phyloP scores from a whole-genome alignment of 2,113 vertebrate genomes.

The Camelus dromedarius region DNA sequence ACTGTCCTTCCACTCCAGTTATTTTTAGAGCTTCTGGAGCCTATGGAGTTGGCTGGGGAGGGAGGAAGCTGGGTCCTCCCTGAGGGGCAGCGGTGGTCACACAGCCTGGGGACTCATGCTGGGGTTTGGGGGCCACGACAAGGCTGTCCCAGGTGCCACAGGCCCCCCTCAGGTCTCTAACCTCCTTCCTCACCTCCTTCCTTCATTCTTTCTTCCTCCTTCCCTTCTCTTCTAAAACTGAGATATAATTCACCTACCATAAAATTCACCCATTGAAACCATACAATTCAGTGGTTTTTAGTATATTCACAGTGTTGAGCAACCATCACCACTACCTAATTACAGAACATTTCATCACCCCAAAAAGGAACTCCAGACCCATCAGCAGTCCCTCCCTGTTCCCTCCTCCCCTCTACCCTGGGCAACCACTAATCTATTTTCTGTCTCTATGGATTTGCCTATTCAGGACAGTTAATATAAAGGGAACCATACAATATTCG shows the following conservation, averaged over 20 bases:
- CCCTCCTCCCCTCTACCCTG: neutral
- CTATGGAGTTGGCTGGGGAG: conserved; percentile 55
- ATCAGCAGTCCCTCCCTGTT: neutral
- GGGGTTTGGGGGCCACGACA: fast-evolving
- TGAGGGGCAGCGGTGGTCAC: neutral
- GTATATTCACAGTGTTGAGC: neutral
- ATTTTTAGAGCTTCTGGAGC: conserved; percentile 78
- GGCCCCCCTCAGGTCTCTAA: neutral
- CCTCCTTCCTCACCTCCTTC: neutral
- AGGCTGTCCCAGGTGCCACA: neutral
- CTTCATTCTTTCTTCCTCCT: no score
- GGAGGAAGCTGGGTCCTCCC: neutral
- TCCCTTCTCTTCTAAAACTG: neutral
- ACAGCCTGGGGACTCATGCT: neutral
- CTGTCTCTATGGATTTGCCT: neutral
- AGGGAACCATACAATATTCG: neutral
- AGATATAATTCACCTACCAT: conserved; percentile 62
- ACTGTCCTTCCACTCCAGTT: conserved; percentile 73
- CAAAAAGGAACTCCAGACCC: neutral
- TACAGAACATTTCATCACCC: neutral
- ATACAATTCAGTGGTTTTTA: conserved; percentile 2
- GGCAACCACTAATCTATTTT: neutral
- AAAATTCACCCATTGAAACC: neutral
- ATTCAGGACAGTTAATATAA: neutral
- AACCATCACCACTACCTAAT: neutral